Conservation (phyloP, 2,888 invertebrate species). For the Heteromurus nitidus region DNA sequence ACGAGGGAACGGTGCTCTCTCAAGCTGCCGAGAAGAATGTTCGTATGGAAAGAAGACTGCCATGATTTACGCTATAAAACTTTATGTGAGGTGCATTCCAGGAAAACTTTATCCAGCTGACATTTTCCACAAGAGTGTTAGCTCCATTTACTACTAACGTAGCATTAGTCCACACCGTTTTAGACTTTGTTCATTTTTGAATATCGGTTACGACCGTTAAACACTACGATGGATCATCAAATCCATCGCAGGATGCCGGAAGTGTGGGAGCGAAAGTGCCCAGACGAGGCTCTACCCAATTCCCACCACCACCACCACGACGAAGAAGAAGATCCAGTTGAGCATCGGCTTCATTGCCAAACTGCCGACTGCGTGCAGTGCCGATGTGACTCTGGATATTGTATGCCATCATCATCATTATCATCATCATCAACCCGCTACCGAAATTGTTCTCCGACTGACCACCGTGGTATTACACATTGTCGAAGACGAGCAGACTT, state of each 20-base stretch:
- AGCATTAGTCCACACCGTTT: no score
- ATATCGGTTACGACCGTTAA: no score
- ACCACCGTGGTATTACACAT: slow-evolving; percentile 6
- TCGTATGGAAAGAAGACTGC: slow-evolving; percentile 29
- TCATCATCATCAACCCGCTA: no score
- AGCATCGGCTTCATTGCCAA: slow-evolving; percentile 56
- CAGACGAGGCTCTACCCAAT: neutral
- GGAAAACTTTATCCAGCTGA: slow-evolving; percentile 46
- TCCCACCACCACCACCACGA: neutral
- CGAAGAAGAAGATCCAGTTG: slow-evolving; percentile 24
- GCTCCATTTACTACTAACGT: no score
- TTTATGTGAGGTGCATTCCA: slow-evolving; percentile 53
- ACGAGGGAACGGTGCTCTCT: slow-evolving; percentile 40
- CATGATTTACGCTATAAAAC: slow-evolving; percentile 5
- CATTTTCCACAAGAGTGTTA: slow-evolving; percentile 23
- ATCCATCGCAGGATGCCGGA: slow-evolving; percentile 31
- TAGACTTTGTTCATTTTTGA: no score
- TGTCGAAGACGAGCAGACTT: neutral
- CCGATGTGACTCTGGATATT: slow-evolving; percentile 56
- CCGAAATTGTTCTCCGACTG: neutral
- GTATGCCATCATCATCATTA: no score
- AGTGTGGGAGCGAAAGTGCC: neutral
- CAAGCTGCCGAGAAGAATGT: slow-evolving; percentile 25
- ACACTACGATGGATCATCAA: slow-evolving; percentile 16
- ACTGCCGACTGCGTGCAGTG: slow-evolving; percentile 49